Evolutionary conservation across 2,797 vertebrate species (phyloP), one percentile per base, ranked within the genome.

Genomic region (Sebastes cheni): DNA sequence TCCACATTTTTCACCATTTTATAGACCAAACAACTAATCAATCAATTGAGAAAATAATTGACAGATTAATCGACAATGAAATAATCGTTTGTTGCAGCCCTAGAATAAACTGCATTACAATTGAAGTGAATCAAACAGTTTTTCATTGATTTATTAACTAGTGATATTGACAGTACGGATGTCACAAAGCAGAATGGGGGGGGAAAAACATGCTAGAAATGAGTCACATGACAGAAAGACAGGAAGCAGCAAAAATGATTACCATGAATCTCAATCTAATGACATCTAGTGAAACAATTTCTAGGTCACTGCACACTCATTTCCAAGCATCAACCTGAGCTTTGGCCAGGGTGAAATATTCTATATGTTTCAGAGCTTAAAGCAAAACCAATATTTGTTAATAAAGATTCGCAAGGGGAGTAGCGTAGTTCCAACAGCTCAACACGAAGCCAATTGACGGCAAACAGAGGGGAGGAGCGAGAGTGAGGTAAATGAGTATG

Each of bases 261-360:
- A 79, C 70, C 80, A 93, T 90, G 84, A 91, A 83, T 88, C 80
- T 92, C 80, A 72, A 77, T 78, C 90, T 92, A 94, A 92, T 92
- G 86, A 91, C 25, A 81, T 70, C 86, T 87, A 91, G 36, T 88
- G 87, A 89, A 83, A 85, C 75, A 16, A 86, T 77, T 82, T 65
- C 82, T 83, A 83, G 78, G 82, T 82, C 75, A 91, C 95, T 95
- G 95, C 95, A 96, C 92, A 96, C 94, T 95, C 94, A 96, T 96
- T 95, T 93, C 86, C 79, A 86, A 87, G 79, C 59, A 77, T 83
- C 55, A 73, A 65, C 30, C 77, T 66, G 64, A 86, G 61, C 50
- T 80, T 68, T 82, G 72, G 66, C 58, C 22, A 32, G 52, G 22
- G 14, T 71, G 5, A 73, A 32, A 59, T 56, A 6, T 34, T 79